Evolutionary conservation across 2,113 vertebrate genomes (phyloP).

Genomic region (Brachyhypopomus occidentalis): DNA sequence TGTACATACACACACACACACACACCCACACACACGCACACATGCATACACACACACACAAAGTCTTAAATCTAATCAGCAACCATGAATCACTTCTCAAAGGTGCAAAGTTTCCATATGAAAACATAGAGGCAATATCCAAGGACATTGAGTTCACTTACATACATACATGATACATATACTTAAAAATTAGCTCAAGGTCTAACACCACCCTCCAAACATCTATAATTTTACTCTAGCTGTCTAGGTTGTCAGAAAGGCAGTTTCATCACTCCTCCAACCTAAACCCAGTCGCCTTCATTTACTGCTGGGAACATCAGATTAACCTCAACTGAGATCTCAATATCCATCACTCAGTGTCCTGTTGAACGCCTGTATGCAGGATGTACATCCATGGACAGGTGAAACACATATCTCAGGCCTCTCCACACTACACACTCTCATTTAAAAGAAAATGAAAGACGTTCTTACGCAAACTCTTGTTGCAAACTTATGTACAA

Average conservation of each 20-base stretch:
- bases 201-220: background rate
- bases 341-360: background rate
- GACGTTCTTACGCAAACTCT: no score
- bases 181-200: slow-evolving; percentile 31
- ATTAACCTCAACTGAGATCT: background rate
- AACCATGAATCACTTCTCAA: slow-evolving; percentile 25
- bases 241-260: slow-evolving; percentile 51
- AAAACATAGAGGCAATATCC: slow-evolving; percentile 21
- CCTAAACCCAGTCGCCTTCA: slow-evolving; percentile 56
- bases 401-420: slow-evolving; percentile 15
- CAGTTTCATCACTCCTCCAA: slow-evolving; percentile 55
- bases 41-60: background rate
- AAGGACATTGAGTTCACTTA: slow-evolving; percentile 1
- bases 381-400: slow-evolving; percentile 9
- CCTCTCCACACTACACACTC: slow-evolving; percentile 11
- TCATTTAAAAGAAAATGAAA: background rate
- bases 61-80: slow-evolving; percentile 19
- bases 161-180: slow-evolving; percentile 50
- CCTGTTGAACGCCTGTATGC: background rate
- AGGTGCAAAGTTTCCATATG: slow-evolving; percentile 41
- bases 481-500: no score
- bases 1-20: slow-evolving; percentile 13
- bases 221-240: slow-evolving; percentile 51
- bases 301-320: slow-evolving; percentile 39
- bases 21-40: slow-evolving; percentile 29